These are phyloP conservation scores for Rhinogobio ventralis DNA, from an alignment of 2,797 vertebrate genomes.

Conservation along the genomic window DNA sequence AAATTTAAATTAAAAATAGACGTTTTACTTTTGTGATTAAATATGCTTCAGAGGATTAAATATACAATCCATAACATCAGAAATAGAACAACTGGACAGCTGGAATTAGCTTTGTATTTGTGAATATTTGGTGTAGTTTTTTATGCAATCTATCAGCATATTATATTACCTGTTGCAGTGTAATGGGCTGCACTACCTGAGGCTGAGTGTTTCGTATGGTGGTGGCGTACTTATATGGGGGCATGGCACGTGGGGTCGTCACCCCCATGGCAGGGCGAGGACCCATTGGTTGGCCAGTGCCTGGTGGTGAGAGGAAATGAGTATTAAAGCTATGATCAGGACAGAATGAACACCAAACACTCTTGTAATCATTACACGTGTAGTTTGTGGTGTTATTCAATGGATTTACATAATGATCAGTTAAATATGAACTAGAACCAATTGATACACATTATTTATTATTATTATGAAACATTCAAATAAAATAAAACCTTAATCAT, in stretches of 20 bases:
- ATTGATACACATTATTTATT: not conserved
- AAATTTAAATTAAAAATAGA: not conserved
- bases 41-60: not conserved
- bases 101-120: not conserved
- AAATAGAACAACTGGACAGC: not conserved
- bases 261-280: constrained; percentile 87
- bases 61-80: not conserved
- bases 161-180: constrained; percentile 86
- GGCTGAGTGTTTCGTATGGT: constrained; percentile 91
- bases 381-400: not conserved
- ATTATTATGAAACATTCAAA: not conserved
- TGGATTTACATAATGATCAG: not conserved
- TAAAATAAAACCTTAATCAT: not conserved
- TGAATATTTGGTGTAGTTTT: not conserved
- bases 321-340: not conserved
- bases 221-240: constrained; percentile 94
- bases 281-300: constrained; percentile 83
- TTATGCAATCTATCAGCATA: not conserved
- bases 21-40: not conserved
- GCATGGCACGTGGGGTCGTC: constrained; percentile 86
- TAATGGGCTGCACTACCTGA: constrained; percentile 86
- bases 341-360: not conserved
- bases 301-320: constrained; percentile 28
- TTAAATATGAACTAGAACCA: not conserved
- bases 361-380: not conserved